Conservation (phyloP, 1,140 invertebrate species). For the Bilobella aurantiaca region DNA sequence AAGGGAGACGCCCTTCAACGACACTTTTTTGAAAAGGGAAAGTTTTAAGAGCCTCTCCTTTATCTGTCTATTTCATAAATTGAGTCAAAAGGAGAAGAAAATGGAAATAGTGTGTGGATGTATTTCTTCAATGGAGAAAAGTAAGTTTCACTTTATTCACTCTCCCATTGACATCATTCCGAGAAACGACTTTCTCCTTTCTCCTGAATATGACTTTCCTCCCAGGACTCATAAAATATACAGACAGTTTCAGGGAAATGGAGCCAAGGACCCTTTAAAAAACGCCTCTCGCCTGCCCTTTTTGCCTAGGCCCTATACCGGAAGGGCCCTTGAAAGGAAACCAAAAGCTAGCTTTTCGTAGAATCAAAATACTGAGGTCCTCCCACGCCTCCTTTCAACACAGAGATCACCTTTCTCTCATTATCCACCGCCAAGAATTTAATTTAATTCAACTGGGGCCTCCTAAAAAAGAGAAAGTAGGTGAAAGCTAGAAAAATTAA, state of each 20-base stretch:
- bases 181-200: not conserved
- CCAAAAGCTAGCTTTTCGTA: too few relatives aligned
- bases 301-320: too few relatives aligned
- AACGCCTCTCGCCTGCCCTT: not conserved
- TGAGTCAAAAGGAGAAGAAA: slow-evolving; percentile 1
- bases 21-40: not conserved
- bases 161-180: slow-evolving; percentile 7
- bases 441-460: too few relatives aligned
- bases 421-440: too few relatives aligned
- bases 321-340: too few relatives aligned
- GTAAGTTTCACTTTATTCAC: slow-evolving; percentile 7
- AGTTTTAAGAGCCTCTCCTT: not conserved
- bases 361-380: too few relatives aligned
- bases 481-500: too few relatives aligned
- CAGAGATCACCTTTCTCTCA: too few relatives aligned
- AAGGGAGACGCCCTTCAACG: not conserved
- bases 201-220: not conserved
- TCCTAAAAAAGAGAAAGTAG: too few relatives aligned
- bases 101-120: not conserved
- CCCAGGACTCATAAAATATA: slow-evolving; percentile 6
- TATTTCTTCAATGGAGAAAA: not conserved
- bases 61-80: slow-evolving; percentile 11
- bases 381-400: too few relatives aligned
- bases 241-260: not conserved
- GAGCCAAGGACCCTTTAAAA: not conserved